These are phyloP conservation scores for Ctenopoma kingsleyae DNA, from an alignment of 2,797 vertebrate species.

Conservation along the genomic window DNA sequence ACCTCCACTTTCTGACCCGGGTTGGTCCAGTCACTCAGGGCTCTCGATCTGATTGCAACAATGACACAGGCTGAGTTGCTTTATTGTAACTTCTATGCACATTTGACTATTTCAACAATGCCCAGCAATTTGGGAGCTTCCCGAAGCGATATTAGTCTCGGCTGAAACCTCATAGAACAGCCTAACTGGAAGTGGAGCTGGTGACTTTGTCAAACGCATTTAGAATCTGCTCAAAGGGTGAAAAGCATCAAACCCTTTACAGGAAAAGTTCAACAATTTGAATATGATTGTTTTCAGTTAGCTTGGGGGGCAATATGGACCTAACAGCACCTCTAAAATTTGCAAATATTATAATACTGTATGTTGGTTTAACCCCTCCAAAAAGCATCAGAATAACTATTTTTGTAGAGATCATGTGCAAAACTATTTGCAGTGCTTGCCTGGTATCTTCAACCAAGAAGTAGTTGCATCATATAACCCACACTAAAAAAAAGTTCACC, in stretches of 20 bases:
- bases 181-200: neutral
- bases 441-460: neutral
- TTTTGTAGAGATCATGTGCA: neutral
- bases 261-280: neutral
- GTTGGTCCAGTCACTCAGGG: slow-evolving; percentile 42
- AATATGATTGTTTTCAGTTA: neutral
- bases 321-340: neutral
- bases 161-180: neutral
- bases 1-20: slow-evolving; percentile 30
- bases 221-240: neutral
- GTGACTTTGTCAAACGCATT: neutral
- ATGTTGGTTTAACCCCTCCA: too few species aligned
- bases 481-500: too few species aligned
- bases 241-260: neutral
- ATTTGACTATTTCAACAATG: slow-evolving; percentile 17
- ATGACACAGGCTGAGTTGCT: slow-evolving; percentile 8
- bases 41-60: slow-evolving; percentile 63
- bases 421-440: neutral
- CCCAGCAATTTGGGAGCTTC: slow-evolving; percentile 25
- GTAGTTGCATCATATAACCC: too few species aligned
- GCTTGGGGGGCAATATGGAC: neutral
- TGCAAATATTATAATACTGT: neutral
- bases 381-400: neutral
- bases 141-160: neutral
- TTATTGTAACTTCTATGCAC: neutral